Conservation (phyloP, 1,140 invertebrate species). For the Brachionus asplanchnoidis region DNA sequence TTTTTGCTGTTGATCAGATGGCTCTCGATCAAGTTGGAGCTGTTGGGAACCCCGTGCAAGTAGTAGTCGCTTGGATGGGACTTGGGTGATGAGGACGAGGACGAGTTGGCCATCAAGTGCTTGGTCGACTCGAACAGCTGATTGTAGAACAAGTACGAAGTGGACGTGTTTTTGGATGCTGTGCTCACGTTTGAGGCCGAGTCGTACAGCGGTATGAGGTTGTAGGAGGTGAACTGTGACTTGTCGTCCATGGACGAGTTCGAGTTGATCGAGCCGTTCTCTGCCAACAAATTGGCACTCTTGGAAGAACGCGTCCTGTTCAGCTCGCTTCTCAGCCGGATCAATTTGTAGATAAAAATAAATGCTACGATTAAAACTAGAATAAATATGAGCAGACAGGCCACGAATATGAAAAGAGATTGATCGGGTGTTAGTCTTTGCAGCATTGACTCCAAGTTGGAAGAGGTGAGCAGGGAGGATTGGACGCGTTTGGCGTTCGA, state of each 20-base stretch:
- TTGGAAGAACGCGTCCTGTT: neutral
- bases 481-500: neutral
- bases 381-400: neutral
- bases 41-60: neutral
- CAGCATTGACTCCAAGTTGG: neutral
- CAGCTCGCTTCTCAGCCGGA: neutral
- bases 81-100: neutral
- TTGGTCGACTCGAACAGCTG: conserved; percentile 27
- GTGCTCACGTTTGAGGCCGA: neutral
- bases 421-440: neutral
- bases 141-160: conserved; percentile 18
- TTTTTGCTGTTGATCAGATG: conserved; percentile 8
- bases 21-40: neutral
- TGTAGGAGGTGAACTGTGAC: neutral
- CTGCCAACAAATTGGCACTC: neutral
- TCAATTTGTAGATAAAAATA: conserved; percentile 10
- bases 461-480: neutral
- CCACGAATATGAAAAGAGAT: neutral
- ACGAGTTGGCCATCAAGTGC: neutral
- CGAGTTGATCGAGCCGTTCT: conserved; percentile 6
- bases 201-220: conserved; percentile 1
- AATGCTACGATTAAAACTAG: neutral
- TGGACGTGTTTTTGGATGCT: neutral
- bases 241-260: conserved; percentile 2
- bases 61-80: conserved; percentile 4